Base-by-base conservation (phyloP, 2,888 invertebrate genomes). In the Criorhina ranunculi region DNA sequence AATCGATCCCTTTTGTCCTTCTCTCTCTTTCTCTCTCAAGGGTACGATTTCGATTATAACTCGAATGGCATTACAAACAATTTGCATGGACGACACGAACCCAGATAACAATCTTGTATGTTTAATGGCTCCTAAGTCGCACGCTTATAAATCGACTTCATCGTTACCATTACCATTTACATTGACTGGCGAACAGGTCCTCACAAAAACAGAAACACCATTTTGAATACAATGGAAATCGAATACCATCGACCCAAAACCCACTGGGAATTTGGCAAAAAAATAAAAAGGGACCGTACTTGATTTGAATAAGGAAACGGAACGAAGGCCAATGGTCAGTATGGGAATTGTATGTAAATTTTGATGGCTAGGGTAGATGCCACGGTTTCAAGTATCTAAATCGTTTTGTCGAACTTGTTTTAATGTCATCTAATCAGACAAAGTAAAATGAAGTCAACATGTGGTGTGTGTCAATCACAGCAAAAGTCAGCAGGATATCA, bases 1-100 rank as follows among this genome's bases (percentile, higher is more conserved):
- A 64, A 51, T 46, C 51, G 60, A 72, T 72, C 72, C 72, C 51
- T 72, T 70, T 59, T 24, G 46, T 57, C n/a, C 11, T 24, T 19
- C 29, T 15, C 15, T 3, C 31, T 9, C 11, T 60, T 29, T 40
- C 59, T 31, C 5, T 66, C 67, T 49, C 59, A 31, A 12, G 67
- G 76, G 57, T 67, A 76, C 40, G 67, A 57, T 59, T 76, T 76
- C 67, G 76, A 76, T 76, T 76, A 76, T 67, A 76, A 67, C 19
- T 59, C 49, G 51, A 67, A 67, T 31, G 67, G 59, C 40, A 66
- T 75, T 66, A 66, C 64, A 76, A 76, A 59, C 67, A 76, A 76
- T 76, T 75, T 76, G 76, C 67, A 75, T 76, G 57, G 76, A 67
- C 66, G 59, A 57, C 76, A 76, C 67, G 76, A 67, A 42, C 24